Evolutionary conservation across 2,888 invertebrate genomes (phyloP).

Genomic region (Drosophila anceps): DNA sequence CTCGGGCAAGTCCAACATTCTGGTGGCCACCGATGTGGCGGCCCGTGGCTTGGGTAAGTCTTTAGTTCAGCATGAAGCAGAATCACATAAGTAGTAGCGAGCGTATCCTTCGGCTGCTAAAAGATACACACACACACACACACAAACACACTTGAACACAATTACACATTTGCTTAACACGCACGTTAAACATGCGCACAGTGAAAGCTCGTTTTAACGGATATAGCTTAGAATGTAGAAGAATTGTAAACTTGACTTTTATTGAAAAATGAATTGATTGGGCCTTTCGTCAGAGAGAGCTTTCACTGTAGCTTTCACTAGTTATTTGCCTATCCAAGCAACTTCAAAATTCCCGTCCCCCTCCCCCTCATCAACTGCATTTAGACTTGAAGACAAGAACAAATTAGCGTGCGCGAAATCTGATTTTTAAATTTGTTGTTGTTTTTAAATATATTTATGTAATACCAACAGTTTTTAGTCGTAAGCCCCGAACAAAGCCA

Average conservation of each 20-base stretch:
- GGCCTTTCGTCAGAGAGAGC: slow-evolving; percentile 1
- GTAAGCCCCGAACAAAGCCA: slow-evolving; percentile 56
- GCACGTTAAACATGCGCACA: slow-evolving; percentile 19
- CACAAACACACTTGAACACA: slow-evolving; percentile 9
- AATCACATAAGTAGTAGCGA: neutral
- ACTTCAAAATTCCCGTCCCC: slow-evolving; percentile 12
- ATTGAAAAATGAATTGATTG: too few relatives aligned
- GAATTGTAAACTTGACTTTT: too few relatives aligned
- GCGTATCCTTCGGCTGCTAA: neutral
- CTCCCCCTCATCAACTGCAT: slow-evolving; percentile 36
- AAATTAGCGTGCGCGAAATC: slow-evolving; percentile 52
- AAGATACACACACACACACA: slow-evolving; percentile 17
- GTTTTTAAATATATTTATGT: slow-evolving; percentile 14
- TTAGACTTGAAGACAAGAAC: slow-evolving; percentile 40
- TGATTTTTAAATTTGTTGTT: slow-evolving; percentile 20
- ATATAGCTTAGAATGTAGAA: neutral
- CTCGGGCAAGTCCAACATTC: slow-evolving; percentile 93
- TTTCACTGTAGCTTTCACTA: slow-evolving; percentile 8
- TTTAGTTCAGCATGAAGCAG: neutral
- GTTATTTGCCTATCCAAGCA: slow-evolving; percentile 14
- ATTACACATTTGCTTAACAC: slow-evolving; percentile 36
- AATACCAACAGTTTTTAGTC: slow-evolving; percentile 59
- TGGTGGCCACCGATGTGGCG: slow-evolving; percentile 99
- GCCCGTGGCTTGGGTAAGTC: slow-evolving; percentile 96
- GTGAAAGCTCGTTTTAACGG: slow-evolving; percentile 5